Evolutionary conservation across 2,888 invertebrate species (phyloP), one percentile per base, ranked within the genome.

Genomic region (Dasypogon diadema): DNA sequence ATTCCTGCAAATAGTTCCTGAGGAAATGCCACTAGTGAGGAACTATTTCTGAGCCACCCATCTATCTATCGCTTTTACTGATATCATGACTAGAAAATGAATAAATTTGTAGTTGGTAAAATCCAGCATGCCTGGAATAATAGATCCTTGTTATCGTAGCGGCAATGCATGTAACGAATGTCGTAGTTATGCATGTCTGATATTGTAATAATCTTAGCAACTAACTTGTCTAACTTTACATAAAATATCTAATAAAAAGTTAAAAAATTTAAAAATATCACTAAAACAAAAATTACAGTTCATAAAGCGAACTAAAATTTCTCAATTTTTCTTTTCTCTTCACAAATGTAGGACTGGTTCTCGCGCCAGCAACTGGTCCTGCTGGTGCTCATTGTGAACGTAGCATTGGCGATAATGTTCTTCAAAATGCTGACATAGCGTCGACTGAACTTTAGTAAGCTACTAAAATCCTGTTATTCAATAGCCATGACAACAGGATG

Each of bases 351-450:
- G 96, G 96, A 96, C 91, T 97, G 97, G 97, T 95, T 97, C 88
- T 95, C 96, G 84, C 92, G 96, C 87, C 96, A 97, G 89, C 96
- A 96, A 89, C 90, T 97, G 87, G 93, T 97, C 87, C 92, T 97
- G 89, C 89, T 97, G 86, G 96, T 97, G 83, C 91, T 97, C 83
- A 93, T 97, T 89, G 92, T 96, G 89, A 97, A 97, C 89, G 93
- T 97, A 88, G 93, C 95, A 82, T 89, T 97, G 90, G 97, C 95
- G 87, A 92, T 97, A 88, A 93, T 97, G 92, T 97, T 97, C 90
- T 94, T 96, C 90, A 96, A 96, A 88, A 90, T 97, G 89, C 90
- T 97, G 84, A 96, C 96, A 93, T 97, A 96, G 94, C 92, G 91
- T 88, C 87, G 81, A 81, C 80, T 80, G 70, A 79, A 79, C 77